A percentile compares a stretch with the other conserved stretches of the same genome.
Evolutionary conservation across 2,113 vertebrate species (phyloP).

Genomic region (Odobenus rosmarus): DNA sequence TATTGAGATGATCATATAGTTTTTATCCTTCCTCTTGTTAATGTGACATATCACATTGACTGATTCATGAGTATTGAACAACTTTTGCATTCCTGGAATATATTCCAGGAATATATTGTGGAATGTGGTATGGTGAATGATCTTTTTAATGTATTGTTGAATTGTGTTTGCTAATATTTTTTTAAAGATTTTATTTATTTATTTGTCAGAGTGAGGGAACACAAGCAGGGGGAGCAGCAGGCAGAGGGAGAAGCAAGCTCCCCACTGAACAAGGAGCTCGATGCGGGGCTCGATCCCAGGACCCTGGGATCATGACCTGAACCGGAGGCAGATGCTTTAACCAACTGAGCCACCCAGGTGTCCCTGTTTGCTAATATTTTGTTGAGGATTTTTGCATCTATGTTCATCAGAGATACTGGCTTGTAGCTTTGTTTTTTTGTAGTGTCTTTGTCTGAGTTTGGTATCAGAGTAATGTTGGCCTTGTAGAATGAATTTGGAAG

Average conservation of each 20-base stretch:
- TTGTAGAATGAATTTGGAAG: background rate
- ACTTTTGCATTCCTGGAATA: background rate
- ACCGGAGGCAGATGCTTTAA: background rate
- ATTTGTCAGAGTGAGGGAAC: background rate
- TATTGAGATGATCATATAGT: background rate
- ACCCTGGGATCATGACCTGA: background rate
- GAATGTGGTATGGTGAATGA: background rate
- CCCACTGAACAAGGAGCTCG: background rate
- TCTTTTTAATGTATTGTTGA: background rate
- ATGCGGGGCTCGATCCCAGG: background rate
- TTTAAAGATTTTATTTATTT: background rate
- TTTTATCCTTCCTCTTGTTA: background rate
- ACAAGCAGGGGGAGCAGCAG: background rate
- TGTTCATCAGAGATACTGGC: background rate
- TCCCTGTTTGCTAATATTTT: background rate
- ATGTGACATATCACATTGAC: background rate
- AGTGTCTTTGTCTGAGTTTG: background rate
- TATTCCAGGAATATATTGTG: background rate
- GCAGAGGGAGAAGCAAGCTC: background rate
- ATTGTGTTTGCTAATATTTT: background rate
- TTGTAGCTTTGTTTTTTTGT: background rate
- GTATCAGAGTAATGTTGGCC: background rate
- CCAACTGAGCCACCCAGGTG: background rate
- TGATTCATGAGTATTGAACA: background rate
- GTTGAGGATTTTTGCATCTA: background rate